phyloP scores from a whole-genome alignment of 2,888 invertebrate species.

The Melanargia galathea region DNA sequence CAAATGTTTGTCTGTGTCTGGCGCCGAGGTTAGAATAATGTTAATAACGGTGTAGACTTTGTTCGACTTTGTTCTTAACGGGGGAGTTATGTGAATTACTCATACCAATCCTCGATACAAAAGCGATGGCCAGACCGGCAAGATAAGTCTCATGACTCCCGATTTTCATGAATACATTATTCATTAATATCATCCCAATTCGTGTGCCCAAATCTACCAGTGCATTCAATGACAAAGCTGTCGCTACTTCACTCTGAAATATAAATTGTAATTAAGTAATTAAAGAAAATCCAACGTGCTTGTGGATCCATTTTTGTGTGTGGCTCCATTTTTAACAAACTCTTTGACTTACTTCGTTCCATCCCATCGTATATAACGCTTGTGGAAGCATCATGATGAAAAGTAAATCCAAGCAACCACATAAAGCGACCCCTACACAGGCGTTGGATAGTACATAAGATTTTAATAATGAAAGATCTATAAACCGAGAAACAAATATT shows the following conservation, averaged over 20 bases:
- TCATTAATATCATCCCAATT: constrained; percentile 81
- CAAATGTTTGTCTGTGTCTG: no score
- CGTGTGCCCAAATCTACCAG: constrained; percentile 85
- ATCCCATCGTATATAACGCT: constrained; percentile 75
- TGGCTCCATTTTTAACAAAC: no score
- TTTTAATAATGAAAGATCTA: constrained; percentile 81
- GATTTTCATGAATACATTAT: constrained; percentile 73
- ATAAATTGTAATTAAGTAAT: no score
- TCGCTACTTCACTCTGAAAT: constrained; percentile 81
- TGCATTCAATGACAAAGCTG: constrained; percentile 83
- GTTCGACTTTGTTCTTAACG: no score
- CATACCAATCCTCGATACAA: constrained; percentile 84
- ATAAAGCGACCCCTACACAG: constrained; percentile 80
- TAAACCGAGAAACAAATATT: constrained; percentile 28
- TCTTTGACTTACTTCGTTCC: constrained; percentile 58
- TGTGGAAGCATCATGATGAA: constrained; percentile 81
- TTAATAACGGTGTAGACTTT: no score
- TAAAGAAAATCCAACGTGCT: no score
- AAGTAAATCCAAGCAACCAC: constrained; percentile 76
- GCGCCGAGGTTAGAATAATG: no score
- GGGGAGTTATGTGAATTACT: constrained; percentile 52
- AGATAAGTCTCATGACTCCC: constrained; percentile 84
- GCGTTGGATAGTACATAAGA: constrained; percentile 81
- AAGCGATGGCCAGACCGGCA: constrained; percentile 80
- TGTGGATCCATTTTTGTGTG: no score